These are phyloP conservation scores for Diabrotica undecimpunctata DNA, from an alignment of 1,140 invertebrate genomes.

Conservation along the genomic window DNA sequence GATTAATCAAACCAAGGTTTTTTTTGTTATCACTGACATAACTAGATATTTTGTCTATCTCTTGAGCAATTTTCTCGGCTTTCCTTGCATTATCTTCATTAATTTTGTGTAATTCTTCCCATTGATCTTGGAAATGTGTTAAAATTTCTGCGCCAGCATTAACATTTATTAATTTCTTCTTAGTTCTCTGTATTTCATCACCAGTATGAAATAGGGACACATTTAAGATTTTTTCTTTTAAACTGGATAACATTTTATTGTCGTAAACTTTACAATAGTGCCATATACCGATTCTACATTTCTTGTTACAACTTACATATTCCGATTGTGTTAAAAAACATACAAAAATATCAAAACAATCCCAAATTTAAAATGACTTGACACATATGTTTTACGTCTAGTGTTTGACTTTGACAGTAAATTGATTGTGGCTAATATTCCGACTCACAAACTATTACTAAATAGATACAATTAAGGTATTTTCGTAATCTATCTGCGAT, in stretches of 20 bases:
- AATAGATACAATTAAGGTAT: too few species aligned
- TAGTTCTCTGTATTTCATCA: conserved; percentile 20
- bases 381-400: not conserved
- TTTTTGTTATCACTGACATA: conserved; percentile 55
- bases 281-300: too few species aligned
- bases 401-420: too few species aligned
- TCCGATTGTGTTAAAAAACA: too few species aligned
- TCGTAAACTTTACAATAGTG: not conserved
- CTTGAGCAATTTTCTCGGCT: conserved; percentile 56
- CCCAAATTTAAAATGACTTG: too few species aligned
- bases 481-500: too few species aligned
- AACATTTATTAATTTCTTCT: conserved; percentile 49
- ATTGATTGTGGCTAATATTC: too few species aligned
- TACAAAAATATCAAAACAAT: too few species aligned
- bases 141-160: conserved; percentile 58
- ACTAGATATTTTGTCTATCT: conserved; percentile 54
- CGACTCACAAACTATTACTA: too few species aligned
- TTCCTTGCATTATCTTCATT: conserved; percentile 61
- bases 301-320: too few species aligned
- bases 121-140: conserved; percentile 61
- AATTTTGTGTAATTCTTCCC: conserved; percentile 61
- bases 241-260: conserved; percentile 37
- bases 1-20: conserved; percentile 53
- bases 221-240: conserved; percentile 41
- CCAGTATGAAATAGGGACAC: conserved; percentile 31